Base-by-base conservation (phyloP, 2,888 invertebrate genomes). In the Linnaemya vulpina region DNA sequence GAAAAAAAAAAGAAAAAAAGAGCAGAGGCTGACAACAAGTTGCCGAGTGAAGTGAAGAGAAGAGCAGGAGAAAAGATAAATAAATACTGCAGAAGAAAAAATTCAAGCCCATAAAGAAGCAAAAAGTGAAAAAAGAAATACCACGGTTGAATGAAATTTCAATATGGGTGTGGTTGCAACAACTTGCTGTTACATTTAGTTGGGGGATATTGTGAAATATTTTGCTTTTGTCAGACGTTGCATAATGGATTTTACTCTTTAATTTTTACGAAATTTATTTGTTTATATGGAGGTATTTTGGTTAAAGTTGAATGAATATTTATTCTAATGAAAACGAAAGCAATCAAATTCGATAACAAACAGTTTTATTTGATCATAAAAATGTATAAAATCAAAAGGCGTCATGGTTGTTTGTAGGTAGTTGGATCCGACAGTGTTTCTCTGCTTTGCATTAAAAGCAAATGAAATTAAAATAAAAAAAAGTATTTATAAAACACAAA, bases 101-200 rank as follows among this genome's bases (percentile, higher is more conserved):
- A 75, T 67, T 51, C 1, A 43, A 53, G 43, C 35, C 38, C 11
- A 70, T 65, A 60, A 77, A 58, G 53, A 30, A 63, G 58, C 40
- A 43, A 74, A 38, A 30, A n/a, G 20, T 43, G 55, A 60, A 67
- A 75, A 40, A 51, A 70, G 11, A 74, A 58, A 77, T 60, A 49
- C 67, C 67, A 58, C 22, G 20, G n/a, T 13, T 55, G 46, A 63
- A 70, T 81, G 20, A 60, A 83, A 73, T 65, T 65, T 67, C 40
- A 75, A 74, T 80, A 75, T 75, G 62, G 83, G 79, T 84, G 83
- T 80, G 82, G 82, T 60, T 74, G 58, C 80, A 80, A 51, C 38
- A 58, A 74, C 55, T 51, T 77, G 51, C 40, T 60, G 17, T 49
- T 73, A 2, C 2, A 11, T 73, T 70, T 53, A 68, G 10, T 30